phyloP scores from a whole-genome alignment of 2,888 invertebrate species.

The Mimas tiliae region DNA sequence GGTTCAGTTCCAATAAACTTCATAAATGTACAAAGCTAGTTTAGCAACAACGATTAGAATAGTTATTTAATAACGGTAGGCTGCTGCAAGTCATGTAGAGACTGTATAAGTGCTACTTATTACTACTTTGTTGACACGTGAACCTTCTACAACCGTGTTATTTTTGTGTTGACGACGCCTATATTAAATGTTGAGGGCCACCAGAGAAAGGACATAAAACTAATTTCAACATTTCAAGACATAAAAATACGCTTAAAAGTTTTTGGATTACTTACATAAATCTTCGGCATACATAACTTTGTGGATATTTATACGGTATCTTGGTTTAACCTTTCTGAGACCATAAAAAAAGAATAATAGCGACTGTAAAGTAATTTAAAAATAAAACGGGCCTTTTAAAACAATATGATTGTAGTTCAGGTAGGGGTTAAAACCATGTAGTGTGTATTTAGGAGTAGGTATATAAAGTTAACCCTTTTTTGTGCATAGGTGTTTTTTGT shows the following conservation, averaged over 20 bases:
- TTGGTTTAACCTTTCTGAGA: conserved; percentile 31
- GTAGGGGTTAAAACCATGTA: background rate
- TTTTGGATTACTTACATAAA: conserved; percentile 38
- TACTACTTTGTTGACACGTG: conserved; percentile 23
- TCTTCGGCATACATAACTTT: conserved; percentile 49
- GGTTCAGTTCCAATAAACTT: conserved; percentile 20
- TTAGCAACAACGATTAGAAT: conserved; percentile 12
- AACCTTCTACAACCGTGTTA: conserved; percentile 40
- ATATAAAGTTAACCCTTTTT: background rate
- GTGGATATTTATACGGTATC: conserved; percentile 38
- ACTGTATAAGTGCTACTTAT: background rate
- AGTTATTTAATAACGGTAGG: conserved; percentile 11
- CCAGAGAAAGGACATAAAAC: conserved; percentile 41
- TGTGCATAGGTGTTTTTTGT: background rate
- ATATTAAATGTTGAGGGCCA: conserved; percentile 33
- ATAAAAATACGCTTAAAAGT: conserved; percentile 50
- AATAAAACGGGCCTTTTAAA: conserved; percentile 15
- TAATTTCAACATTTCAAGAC: conserved; percentile 45
- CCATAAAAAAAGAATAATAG: conserved; percentile 27
- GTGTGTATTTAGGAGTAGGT: conserved; percentile 2
- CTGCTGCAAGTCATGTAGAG: conserved; percentile 4
- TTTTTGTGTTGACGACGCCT: conserved; percentile 23
- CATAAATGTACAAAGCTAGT: conserved; percentile 7
- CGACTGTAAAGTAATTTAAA: conserved; percentile 17
- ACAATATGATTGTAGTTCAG: conserved; percentile 15